Evolutionary conservation across 2,888 invertebrate species (phyloP).

Genomic region (Listrodromus nycthemerus): DNA sequence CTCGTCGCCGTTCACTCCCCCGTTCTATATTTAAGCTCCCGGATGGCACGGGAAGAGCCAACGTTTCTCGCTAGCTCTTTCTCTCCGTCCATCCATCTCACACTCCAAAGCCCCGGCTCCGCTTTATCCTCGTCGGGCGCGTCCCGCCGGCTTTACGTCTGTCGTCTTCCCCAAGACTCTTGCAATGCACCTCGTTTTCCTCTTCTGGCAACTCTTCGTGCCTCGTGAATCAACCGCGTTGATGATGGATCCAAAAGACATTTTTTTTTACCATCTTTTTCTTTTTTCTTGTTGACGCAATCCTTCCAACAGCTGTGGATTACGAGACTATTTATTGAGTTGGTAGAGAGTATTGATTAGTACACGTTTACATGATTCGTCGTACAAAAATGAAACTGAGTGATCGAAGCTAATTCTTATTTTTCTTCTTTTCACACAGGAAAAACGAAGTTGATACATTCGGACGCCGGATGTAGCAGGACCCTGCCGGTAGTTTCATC

Average conservation of each 20-base stretch:
- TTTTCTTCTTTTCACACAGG: slow-evolving; percentile 71
- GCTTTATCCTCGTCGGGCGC: slow-evolving; percentile 53
- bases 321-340: background rate
- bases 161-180: slow-evolving; percentile 61
- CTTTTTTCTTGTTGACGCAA: slow-evolving; percentile 13
- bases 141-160: slow-evolving; percentile 61
- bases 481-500: slow-evolving; percentile 88
- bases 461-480: slow-evolving; percentile 89
- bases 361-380: too few relatives aligned
- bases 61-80: slow-evolving; percentile 50
- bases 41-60: slow-evolving; percentile 52
- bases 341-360: too few relatives aligned
- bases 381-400: background rate
- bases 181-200: slow-evolving; percentile 52
- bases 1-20: slow-evolving; percentile 69
- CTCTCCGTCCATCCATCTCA: slow-evolving; percentile 48
- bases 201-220: slow-evolving; percentile 36
- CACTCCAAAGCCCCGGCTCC: slow-evolving; percentile 28
- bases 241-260: slow-evolving; percentile 6
- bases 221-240: slow-evolving; percentile 38
- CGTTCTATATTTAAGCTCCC: slow-evolving; percentile 72
- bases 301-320: slow-evolving; percentile 3
- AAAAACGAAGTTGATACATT: slow-evolving; percentile 81
- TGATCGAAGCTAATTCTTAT: background rate
- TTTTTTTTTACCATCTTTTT: background rate